These are phyloP conservation scores for Naso thynnoides DNA, from an alignment of 2,797 vertebrate genomes.

Conservation along the genomic window DNA sequence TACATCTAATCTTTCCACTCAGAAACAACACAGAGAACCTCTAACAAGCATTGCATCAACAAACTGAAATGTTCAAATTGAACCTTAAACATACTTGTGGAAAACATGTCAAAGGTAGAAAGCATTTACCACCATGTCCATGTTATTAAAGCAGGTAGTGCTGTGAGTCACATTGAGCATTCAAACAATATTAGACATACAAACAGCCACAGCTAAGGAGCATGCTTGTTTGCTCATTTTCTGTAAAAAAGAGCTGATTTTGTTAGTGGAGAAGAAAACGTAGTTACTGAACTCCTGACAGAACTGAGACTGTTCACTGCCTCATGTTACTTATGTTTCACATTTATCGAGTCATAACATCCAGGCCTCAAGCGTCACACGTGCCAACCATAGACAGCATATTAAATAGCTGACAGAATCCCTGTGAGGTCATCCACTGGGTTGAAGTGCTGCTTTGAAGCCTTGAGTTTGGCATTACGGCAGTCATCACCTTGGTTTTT, in stretches of 20 bases:
- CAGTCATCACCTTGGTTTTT: too few relatives aligned
- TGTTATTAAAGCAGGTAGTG: conserved; percentile 65
- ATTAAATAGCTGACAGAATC: too few relatives aligned
- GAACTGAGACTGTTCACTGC: background rate
- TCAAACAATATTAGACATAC: conserved; percentile 16
- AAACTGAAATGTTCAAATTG: conserved; percentile 7
- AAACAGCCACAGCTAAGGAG: conserved; percentile 28
- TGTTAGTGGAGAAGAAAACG: conserved; percentile 32
- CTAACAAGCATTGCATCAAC: conserved; percentile 19
- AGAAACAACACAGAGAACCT: conserved; percentile 20
- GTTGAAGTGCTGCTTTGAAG: too few relatives aligned
- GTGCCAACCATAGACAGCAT: too few relatives aligned
- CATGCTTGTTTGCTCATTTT: conserved; percentile 34
- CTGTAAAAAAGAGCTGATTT: conserved; percentile 41
- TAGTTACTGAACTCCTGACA: background rate
- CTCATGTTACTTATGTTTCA: background rate
- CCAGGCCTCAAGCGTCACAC: background rate
- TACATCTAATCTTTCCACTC: conserved; percentile 2
- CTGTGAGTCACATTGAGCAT: conserved; percentile 22
- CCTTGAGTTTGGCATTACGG: too few relatives aligned
- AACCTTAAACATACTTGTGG: conserved; percentile 16
- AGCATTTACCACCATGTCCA: conserved; percentile 13
- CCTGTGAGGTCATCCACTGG: too few relatives aligned
- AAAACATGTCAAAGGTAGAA: conserved; percentile 23
- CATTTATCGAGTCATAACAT: background rate